Evolutionary conservation across 2,888 invertebrate species (phyloP).

Genomic region (Schizotus pectinicornis): DNA sequence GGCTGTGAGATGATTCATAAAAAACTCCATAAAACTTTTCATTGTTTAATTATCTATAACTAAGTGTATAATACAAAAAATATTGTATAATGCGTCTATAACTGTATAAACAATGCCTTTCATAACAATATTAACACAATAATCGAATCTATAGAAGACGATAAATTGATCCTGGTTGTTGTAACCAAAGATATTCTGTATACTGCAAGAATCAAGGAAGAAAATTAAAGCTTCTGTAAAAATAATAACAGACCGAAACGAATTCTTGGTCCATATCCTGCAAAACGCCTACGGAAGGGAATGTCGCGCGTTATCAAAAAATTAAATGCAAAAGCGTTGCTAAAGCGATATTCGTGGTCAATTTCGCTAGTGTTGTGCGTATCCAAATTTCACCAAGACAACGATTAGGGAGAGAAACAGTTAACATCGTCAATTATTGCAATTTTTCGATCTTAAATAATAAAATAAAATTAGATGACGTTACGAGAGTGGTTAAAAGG

Average conservation of each 20-base stretch:
- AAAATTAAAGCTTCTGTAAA: too few relatives aligned
- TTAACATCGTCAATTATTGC: conserved; percentile 5
- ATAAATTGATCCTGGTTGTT: background rate
- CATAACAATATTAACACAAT: conserved; percentile 31
- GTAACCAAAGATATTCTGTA: background rate
- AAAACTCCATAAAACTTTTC: conserved; percentile 1
- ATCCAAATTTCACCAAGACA: conserved; percentile 4
- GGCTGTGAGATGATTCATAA: too few relatives aligned
- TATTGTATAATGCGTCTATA: conserved; percentile 51
- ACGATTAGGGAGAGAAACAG: background rate
- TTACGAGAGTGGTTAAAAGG: background rate
- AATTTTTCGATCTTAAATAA: background rate
- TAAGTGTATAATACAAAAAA: conserved; percentile 58
- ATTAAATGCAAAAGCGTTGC: conserved; percentile 22
- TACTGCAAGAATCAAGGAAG: background rate
- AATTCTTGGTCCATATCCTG: too few relatives aligned
- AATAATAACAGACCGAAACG: too few relatives aligned
- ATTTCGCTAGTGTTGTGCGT: conserved; percentile 10
- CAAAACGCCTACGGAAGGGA: conserved; percentile 1
- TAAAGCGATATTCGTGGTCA: background rate
- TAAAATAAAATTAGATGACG: conserved; percentile 10
- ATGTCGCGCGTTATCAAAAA: conserved; percentile 15
- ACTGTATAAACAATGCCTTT: conserved; percentile 53
- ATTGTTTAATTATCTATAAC: conserved; percentile 18
- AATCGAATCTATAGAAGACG: conserved; percentile 9